Base-by-base conservation (phyloP, 2,888 invertebrate species). In the Aricia artaxerxes region DNA sequence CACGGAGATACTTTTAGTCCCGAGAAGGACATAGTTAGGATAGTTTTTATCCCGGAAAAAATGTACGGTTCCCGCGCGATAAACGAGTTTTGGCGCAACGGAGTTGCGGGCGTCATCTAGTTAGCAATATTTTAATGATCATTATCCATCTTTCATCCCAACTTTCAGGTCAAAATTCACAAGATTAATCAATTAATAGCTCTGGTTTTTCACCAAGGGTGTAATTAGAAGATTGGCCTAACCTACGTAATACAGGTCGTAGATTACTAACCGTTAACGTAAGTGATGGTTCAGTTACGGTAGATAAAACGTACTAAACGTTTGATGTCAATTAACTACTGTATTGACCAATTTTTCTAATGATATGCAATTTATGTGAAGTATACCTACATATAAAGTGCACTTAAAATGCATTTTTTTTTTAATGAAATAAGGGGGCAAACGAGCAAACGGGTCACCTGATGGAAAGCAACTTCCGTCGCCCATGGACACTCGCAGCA, bases 181-280 rank as follows among this genome's bases (percentile, higher is more conserved):
- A 69, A 69, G 13, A 53, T 53, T 24, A 24, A 24, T 69, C 35
- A 69, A 69, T 38, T 69, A 69, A 4, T 69, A 35, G 16, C 69
- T 69, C 38, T 69, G 16, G 69, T 69, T 69, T 38, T 35, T 69
- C 35, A 69, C 13, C 35, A 16, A 11, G 13, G 69, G 35, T 69
- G 69, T 38, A 69, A 69, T 69, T 35, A 38, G 35, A 35, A 31
- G 79, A 78, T 79, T 80, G 81, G 64, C 77, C 78, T 79, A 80
- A 75, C 79, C 79, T 78, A 79, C 80, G 79, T 78, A 82, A 84
- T 84, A 82, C 83, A 82, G 80, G 49, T 61, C 79, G 79, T 79
- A 61, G 75, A 75, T 53, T n/a, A 79, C 75, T 79, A 82, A 83
- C 88, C 88, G 88, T 88, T 88, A 87, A 80, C 80, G 82, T 79